Evolutionary conservation across 2,888 invertebrate genomes (phyloP), one percentile per base, ranked within the genome.

Genomic region (Nephrocerus scutellatus): DNA sequence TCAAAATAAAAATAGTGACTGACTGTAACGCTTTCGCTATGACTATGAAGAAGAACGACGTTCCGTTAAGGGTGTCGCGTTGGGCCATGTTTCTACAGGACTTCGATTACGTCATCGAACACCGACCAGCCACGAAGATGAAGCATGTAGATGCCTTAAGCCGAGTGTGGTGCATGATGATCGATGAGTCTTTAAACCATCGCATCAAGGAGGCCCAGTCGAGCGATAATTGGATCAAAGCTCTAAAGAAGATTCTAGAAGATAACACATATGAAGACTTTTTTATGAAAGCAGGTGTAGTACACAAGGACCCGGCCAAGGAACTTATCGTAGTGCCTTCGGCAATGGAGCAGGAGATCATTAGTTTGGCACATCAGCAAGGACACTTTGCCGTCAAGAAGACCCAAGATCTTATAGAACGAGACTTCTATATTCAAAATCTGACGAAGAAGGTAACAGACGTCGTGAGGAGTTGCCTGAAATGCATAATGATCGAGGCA

Each of bases 11-110:
- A 9, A 34, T 30, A 19, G 41, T 56, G 8, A 56, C 55, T 1
- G 58, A 61, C 41, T 60, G 59, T 34, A 34, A 45, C 16, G 53
- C 58, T 3, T 58, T 62, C 30, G 39, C 53, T 15, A 50, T 44
- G 37, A 40, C 35, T 10, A 35, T 38, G 22, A 34, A 28, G 16
- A 43, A 31, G n/a, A 24, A 30, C 3, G 34, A 59, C 20, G 22
- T 43, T 13, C 30, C 37, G 12, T 21, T 40, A 18, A 37, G 35
- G 22, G 36, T 39, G 15, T 36, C 35, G 12, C 14, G 32, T 5
- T 40, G 41, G 41, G 41, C 41, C 9, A 29, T 42, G 36, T 36
- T 36, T 21, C 12, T 43, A 9, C 28, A 44, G 13, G 39, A 45
- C 3, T 41, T 36, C 20, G 30, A 39, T 1, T 39, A 36, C 9